phyloP scores from a whole-genome alignment of 2,888 invertebrate genomes.

The Apodemia mormo region DNA sequence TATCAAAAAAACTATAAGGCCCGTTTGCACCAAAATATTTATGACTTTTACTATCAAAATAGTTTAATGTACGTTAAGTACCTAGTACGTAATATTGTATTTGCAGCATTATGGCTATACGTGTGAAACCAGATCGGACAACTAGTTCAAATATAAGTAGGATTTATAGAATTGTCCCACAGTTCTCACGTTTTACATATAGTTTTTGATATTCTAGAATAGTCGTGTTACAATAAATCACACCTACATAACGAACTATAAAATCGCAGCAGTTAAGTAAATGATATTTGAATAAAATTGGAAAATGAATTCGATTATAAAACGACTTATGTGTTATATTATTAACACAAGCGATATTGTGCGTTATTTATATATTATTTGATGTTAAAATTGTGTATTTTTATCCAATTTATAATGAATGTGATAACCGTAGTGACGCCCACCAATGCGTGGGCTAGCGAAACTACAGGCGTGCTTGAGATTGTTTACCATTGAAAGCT shows the following conservation, averaged over 20 bases:
- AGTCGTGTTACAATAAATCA: constrained; percentile 8
- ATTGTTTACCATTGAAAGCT: constrained; percentile 35
- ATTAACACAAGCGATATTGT: constrained; percentile 21
- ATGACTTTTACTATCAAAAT: no score
- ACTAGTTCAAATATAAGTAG: no score
- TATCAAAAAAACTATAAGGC: no score
- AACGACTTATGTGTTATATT: background rate
- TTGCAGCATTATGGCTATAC: no score
- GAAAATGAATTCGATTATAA: constrained; percentile 51
- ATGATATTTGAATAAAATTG: constrained; percentile 53
- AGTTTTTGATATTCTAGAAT: background rate
- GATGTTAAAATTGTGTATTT: constrained; percentile 18
- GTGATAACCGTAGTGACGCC: constrained; percentile 42
- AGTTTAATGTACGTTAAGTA: no score
- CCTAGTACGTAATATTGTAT: no score
- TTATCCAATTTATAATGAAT: constrained; percentile 16
- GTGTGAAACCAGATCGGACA: no score
- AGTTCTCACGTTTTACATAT: background rate
- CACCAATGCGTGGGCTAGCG: constrained; percentile 53
- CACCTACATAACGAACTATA: constrained; percentile 36
- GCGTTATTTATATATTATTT: constrained; percentile 15
- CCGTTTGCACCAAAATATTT: no score
- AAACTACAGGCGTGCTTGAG: constrained; percentile 36
- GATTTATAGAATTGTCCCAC: background rate
- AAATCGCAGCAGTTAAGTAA: constrained; percentile 39